Evolutionary conservation across 2,113 vertebrate genomes (phyloP).

Genomic region (Indicator maculatus): DNA sequence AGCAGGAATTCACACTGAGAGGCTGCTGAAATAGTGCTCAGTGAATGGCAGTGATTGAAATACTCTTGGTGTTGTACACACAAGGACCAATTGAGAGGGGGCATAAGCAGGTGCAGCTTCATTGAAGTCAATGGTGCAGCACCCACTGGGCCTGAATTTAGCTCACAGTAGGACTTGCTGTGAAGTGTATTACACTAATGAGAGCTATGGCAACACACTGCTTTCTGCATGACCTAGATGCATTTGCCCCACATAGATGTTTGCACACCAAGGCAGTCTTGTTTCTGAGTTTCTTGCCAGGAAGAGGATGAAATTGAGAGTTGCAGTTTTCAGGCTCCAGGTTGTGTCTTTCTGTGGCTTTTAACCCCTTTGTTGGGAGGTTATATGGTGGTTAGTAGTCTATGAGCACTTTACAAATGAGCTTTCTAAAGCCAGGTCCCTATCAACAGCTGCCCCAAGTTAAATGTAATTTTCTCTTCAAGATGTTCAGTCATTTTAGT

Average conservation of each 20-base stretch:
- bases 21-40: conserved; percentile 15
- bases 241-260: conserved; percentile 68
- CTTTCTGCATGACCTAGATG: conserved; percentile 74
- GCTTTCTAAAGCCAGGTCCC: background rate
- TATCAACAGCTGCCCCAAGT: background rate
- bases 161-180: conserved; percentile 72
- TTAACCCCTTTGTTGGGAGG: conserved; percentile 15
- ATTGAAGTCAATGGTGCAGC: conserved; percentile 65
- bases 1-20: conserved; percentile 36
- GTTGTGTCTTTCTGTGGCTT: background rate
- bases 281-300: conserved; percentile 35
- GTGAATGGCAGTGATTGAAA: conserved; percentile 58
- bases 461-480: background rate
- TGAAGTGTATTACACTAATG: conserved; percentile 71
- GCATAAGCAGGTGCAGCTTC: conserved; percentile 64
- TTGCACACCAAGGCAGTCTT: conserved; percentile 45
- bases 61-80: background rate
- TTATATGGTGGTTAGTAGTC: background rate
- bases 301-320: conserved; percentile 1
- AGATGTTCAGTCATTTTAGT: background rate
- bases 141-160: conserved; percentile 74
- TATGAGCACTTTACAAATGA: background rate
- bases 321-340: background rate
- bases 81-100: background rate
- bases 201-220: conserved; percentile 65